phyloP scores from a whole-genome alignment of 2,888 invertebrate genomes.

The Uropetala carovei region DNA sequence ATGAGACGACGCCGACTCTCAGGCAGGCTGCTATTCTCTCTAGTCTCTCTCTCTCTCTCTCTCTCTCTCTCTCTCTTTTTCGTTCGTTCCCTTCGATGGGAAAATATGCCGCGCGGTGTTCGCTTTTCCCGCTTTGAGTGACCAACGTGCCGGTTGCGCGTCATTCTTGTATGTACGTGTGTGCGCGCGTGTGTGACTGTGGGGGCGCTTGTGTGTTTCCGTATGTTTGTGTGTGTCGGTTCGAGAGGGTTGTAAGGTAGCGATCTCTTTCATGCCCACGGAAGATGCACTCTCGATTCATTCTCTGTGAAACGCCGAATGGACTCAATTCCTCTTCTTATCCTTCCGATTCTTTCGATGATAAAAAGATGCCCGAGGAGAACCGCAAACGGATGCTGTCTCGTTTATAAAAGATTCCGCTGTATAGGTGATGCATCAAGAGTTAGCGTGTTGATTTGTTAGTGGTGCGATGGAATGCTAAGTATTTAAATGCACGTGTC shows the following conservation, averaged over 20 bases:
- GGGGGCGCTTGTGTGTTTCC: too few species aligned
- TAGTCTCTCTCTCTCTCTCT: not conserved
- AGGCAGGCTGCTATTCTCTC: not conserved
- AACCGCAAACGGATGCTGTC: too few species aligned
- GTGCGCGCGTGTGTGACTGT: not conserved
- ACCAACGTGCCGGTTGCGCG: constrained; percentile 34
- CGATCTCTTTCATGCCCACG: constrained; percentile 31
- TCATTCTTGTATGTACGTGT: not conserved
- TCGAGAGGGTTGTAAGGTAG: not conserved
- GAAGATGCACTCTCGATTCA: constrained; percentile 30
- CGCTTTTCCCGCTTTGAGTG: constrained; percentile 47
- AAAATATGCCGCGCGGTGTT: constrained; percentile 7
- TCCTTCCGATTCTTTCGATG: too few species aligned
- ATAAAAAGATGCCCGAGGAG: too few species aligned
- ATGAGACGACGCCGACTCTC: constrained; percentile 28
- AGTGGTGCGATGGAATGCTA: too few species aligned
- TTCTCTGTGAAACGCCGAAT: constrained; percentile 15
- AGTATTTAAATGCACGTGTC: too few species aligned
- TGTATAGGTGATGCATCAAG: too few species aligned
- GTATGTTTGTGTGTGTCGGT: too few species aligned
- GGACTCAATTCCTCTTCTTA: not conserved
- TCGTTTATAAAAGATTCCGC: too few species aligned
- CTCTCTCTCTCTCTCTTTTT: not conserved
- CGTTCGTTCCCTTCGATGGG: not conserved
- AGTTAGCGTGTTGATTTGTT: too few species aligned